Conservation (phyloP, 2,797 vertebrate genomes). For the Miichthys miiuy region DNA sequence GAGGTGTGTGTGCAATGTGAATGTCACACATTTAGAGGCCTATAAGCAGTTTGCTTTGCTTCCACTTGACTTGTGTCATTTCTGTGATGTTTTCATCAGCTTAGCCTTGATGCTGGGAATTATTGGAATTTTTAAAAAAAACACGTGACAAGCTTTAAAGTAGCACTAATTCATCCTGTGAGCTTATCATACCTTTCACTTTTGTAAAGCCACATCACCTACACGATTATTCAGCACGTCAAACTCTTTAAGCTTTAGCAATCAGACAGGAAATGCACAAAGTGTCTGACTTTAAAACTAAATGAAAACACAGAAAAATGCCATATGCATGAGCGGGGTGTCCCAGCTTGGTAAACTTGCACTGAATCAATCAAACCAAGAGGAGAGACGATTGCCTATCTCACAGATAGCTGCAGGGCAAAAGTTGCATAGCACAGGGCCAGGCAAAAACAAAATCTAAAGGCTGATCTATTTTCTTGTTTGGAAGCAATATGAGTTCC, state of each 20-base stretch:
- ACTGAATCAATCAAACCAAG: slow-evolving; percentile 79
- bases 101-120: slow-evolving; percentile 52
- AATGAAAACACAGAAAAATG: slow-evolving; percentile 13
- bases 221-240: slow-evolving; percentile 47
- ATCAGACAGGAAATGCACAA: slow-evolving; percentile 37
- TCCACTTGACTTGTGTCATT: slow-evolving; percentile 54
- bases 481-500: slow-evolving; percentile 72
- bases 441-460: slow-evolving; percentile 73
- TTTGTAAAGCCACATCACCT: slow-evolving; percentile 53
- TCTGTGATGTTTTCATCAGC: slow-evolving; percentile 58
- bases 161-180: slow-evolving; percentile 55
- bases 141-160: slow-evolving; percentile 53
- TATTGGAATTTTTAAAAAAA: slow-evolving; percentile 48
- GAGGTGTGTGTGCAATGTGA: slow-evolving; percentile 35
- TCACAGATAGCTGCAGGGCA: slow-evolving; percentile 60
- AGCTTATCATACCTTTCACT: slow-evolving; percentile 58
- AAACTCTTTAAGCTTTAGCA: slow-evolving; percentile 40
- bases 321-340: slow-evolving; percentile 48
- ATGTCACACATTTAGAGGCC: slow-evolving; percentile 49
- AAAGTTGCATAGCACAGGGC: slow-evolving; percentile 58
- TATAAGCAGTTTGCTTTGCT: slow-evolving; percentile 43
- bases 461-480: slow-evolving; percentile 77
- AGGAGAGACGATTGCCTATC: slow-evolving; percentile 66
- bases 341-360: slow-evolving; percentile 59
- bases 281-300: slow-evolving; percentile 39